A percentile compares a stretch with the other conserved stretches of the same genome.
Evolutionary conservation across 1,140 invertebrate species (phyloP).

Genomic region (Aleiodes sp.): DNA sequence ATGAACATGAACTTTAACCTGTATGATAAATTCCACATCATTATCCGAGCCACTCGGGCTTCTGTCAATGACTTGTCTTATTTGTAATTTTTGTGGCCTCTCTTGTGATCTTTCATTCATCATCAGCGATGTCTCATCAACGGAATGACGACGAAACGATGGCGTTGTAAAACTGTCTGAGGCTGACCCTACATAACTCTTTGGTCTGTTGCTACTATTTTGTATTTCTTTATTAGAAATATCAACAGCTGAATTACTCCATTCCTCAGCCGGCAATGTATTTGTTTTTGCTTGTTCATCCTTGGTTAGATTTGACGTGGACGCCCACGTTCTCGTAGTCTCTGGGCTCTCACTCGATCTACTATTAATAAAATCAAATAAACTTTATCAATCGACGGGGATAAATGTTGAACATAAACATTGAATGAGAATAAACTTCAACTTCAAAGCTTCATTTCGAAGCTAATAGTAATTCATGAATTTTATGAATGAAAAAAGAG

Average conservation of each 20-base stretch:
- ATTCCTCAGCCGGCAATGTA: constrained; percentile 38
- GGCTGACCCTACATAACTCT: constrained; percentile 47
- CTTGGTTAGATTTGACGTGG: constrained; percentile 67
- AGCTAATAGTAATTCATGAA: too few species aligned
- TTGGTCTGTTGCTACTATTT: constrained; percentile 32
- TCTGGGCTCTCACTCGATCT: constrained; percentile 46
- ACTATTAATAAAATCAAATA: constrained; percentile 12
- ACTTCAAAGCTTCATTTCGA: neutral
- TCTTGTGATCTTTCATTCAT: neutral
- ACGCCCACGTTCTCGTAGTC: constrained; percentile 65
- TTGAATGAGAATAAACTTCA: constrained; percentile 13
- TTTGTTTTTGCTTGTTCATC: constrained; percentile 46
- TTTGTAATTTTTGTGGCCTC: constrained; percentile 56
- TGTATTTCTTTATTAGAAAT: constrained; percentile 24
- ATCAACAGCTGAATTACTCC: constrained; percentile 50
- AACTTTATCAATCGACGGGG: neutral
- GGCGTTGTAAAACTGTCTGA: constrained; percentile 44
- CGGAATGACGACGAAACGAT: constrained; percentile 44
- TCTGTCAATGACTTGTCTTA: constrained; percentile 60
- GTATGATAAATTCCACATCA: constrained; percentile 62
- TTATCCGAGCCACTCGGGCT: constrained; percentile 54
- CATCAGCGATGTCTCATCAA: constrained; percentile 38
- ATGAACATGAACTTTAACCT: constrained; percentile 44
- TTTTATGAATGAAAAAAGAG: too few species aligned
- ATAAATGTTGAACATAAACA: neutral